Base-by-base conservation (phyloP, 2,113 vertebrate genomes). In the Danionella cerebrum region DNA sequence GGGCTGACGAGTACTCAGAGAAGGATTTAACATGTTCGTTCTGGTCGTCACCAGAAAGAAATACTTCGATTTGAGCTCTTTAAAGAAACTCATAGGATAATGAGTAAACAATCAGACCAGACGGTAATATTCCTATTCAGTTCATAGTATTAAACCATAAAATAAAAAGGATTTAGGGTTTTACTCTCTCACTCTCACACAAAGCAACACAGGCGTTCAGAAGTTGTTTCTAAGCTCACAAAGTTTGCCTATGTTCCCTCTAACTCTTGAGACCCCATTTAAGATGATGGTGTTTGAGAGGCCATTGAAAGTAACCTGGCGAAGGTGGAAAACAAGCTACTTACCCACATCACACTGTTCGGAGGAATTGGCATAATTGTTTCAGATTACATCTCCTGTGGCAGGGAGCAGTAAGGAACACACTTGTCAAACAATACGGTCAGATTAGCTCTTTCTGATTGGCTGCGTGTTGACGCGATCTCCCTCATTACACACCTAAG, bases 381-480 rank as follows among this genome's bases (percentile, higher is more conserved):
- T 91, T 87, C 70, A 90, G 88, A 90, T 86, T 88, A 79, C 81
- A 83, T 84, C 82, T 78, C 78, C 75, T 47, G 82, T 86, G 82
- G 77, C 80, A 81, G 83, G 77, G 78, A 87, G 86, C 86, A 72
- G 78, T 69, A 84, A 84, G 82, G 79, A 82, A 89, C 81, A 52
- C 76, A 86, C 70, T 81, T 80, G 71, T 87, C 84, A 90, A 89
- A 91, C 84, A 93, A 82, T 82, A 86, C 82, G 77, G 80, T 85
- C 80, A 89, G 83, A 86, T 89, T 87, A 89, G 80, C 84, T 83
- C 86, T 84, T 83, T 91, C 86, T 87, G 88, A 88, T 84, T 91
- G 87, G 83, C 80, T 82, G 54, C 76, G 78, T 75, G 65, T 83
- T 86, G 71, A 76, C 78, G 89, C 83, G 80, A 83, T 87, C 82